A percentile compares a stretch with the other conserved stretches of the same genome.
phyloP scores from a whole-genome alignment of 2,888 invertebrate genomes.

The Clepsis dumicolana region DNA sequence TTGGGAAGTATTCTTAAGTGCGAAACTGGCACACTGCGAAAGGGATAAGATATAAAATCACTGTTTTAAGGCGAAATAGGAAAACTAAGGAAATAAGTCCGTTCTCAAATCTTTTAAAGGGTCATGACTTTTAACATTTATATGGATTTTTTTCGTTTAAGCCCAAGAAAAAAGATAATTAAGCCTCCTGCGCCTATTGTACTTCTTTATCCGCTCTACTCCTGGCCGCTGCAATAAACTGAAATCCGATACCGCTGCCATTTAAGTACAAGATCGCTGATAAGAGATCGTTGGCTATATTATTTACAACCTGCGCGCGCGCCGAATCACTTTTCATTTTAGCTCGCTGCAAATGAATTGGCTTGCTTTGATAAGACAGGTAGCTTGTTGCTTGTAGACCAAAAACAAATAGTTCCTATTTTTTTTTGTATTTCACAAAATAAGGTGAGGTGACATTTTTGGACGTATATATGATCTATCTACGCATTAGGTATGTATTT shows the following conservation, averaged over 20 bases:
- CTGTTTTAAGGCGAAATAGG: too few species aligned
- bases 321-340: slow-evolving; percentile 55
- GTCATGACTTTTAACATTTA: background rate
- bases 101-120: too few species aligned
- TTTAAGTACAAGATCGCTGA: slow-evolving; percentile 76
- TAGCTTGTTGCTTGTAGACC: background rate
- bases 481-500: background rate
- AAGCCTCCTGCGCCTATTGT: background rate
- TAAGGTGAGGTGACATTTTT: background rate
- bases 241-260: slow-evolving; percentile 80
- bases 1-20: too few species aligned
- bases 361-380: background rate
- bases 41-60: too few species aligned
- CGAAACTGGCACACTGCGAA: too few species aligned
- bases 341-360: slow-evolving; percentile 32
- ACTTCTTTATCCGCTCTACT: slow-evolving; percentile 5
- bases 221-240: slow-evolving; percentile 69
- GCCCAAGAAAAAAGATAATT: background rate
- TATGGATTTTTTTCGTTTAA: background rate
- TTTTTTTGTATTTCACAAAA: background rate
- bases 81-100: too few species aligned
- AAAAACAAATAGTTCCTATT: background rate
- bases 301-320: slow-evolving; percentile 75
- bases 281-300: slow-evolving; percentile 73
- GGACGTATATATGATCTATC: background rate